Evolutionary conservation across 2,888 invertebrate species (phyloP).

Genomic region (Rhamnusium bicolor): DNA sequence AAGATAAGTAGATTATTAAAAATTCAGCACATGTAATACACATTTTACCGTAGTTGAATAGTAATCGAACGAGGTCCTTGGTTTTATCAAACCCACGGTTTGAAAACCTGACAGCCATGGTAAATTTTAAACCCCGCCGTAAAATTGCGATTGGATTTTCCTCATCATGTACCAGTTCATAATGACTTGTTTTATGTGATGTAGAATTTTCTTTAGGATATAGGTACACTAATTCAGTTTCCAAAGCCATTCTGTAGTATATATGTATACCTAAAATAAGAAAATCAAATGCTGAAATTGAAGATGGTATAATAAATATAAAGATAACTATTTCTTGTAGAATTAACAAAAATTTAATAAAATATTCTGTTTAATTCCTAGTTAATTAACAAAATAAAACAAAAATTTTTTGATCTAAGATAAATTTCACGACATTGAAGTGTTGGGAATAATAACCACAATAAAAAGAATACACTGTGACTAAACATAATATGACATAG

Average conservation of each 20-base stretch:
- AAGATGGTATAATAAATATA: too few species aligned
- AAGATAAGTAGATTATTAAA: background rate
- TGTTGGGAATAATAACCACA: too few species aligned
- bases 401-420: too few species aligned
- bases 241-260: constrained; percentile 40
- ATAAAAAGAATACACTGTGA: too few species aligned
- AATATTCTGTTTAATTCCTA: too few species aligned
- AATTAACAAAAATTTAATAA: too few species aligned
- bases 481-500: too few species aligned
- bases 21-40: background rate
- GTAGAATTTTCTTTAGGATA: constrained; percentile 81
- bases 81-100: constrained; percentile 76
- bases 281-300: too few species aligned
- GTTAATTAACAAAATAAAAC: too few species aligned
- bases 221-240: constrained; percentile 76
- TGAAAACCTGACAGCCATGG: constrained; percentile 77
- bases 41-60: constrained; percentile 78
- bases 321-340: too few species aligned
- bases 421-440: too few species aligned
- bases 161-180: constrained; percentile 79
- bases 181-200: constrained; percentile 80
- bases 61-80: constrained; percentile 78
- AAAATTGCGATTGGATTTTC: constrained; percentile 77
- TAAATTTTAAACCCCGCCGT: constrained; percentile 83
- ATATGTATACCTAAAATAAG: background rate